Evolutionary conservation across 2,888 invertebrate species (phyloP), one percentile per base, ranked within the genome.

Genomic region (Dolomedes plantarius): DNA sequence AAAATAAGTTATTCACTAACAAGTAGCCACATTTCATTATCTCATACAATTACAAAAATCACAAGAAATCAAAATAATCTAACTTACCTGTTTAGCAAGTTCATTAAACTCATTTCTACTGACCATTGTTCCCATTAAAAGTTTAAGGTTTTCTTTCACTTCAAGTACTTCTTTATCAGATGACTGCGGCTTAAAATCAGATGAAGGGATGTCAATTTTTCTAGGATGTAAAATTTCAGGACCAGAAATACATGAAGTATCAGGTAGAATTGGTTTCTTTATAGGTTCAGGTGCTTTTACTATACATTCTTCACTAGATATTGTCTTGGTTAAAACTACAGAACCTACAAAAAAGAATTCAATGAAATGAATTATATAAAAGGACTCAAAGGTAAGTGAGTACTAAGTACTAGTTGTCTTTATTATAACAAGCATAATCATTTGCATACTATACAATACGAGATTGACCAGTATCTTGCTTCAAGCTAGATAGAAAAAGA

Each of bases 91-190:
- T 29, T 87, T 87, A 31, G 90, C 89, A 5, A 91, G 86, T 50
- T 90, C 90, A 50, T 89, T 90, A 39, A 90, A 88, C 36, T 90
- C 89, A 62, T 87, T 78, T n/a, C 86, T 87, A 28, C 62, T 75
- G 36, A 83, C 86, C 73, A 80, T 74, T 39, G 39, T 68, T n/a
- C 32, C 39, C 27, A 39, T 75, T 23, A 62, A 50, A 32, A 41
- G 23, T 46, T 74, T 64, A 27, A 73, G 23, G 13, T 50, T 71
- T 27, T 74, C 69, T 16, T 64, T 72, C 16, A 72, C 46, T 9
- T 65, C 73, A 16, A 23, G 32, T 11, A 73, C 23, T n/a, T 80
- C 72, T 23, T 41, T 65, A 23, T 80, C 79, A 11, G 65, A 50
- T 11, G 73, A 50, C 11, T 23, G 19, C 56, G 36, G 9, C 9